phyloP scores from a whole-genome alignment of 92 coral and sea anemone genomes.

The Phymanthus crucifer region DNA sequence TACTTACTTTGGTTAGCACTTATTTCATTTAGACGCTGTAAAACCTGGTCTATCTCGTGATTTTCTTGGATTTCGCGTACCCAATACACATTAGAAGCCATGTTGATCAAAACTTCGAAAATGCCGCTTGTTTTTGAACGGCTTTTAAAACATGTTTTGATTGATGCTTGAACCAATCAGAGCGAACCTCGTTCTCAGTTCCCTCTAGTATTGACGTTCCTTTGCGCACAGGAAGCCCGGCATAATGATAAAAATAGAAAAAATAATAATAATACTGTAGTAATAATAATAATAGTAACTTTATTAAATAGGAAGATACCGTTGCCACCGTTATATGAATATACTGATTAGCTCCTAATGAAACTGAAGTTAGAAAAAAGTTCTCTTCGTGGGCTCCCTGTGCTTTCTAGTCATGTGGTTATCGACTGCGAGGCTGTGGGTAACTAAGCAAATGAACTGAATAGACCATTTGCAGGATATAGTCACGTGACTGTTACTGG shows the following conservation, averaged over 20 bases:
- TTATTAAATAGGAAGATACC: no score
- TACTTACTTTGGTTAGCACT: slow-evolving; percentile 15
- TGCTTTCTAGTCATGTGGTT: neutral
- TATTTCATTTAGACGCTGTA: neutral
- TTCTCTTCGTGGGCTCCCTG: neutral
- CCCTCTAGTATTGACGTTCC: neutral
- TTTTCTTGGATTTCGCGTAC: neutral
- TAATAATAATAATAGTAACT: no score
- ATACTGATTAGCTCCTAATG: no score
- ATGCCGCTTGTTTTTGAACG: slow-evolving; percentile 27
- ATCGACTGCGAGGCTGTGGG: no score
- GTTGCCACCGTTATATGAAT: no score
- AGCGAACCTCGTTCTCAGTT: slow-evolving; percentile 22
- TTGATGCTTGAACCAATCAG: slow-evolving; percentile 21
- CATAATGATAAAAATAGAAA: neutral
- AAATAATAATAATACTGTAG: no score
- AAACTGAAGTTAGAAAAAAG: no score
- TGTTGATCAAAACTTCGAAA: slow-evolving; percentile 9
- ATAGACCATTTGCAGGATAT: no score
- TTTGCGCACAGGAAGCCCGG: slow-evolving; percentile 7
- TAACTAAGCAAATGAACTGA: no score
- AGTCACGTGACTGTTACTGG: no score
- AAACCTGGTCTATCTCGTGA: neutral
- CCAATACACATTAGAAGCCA: neutral
- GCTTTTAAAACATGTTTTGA: slow-evolving; percentile 12